Conservation (phyloP, 2,888 invertebrate species). For the Liopterus haemorrhoidalis region DNA sequence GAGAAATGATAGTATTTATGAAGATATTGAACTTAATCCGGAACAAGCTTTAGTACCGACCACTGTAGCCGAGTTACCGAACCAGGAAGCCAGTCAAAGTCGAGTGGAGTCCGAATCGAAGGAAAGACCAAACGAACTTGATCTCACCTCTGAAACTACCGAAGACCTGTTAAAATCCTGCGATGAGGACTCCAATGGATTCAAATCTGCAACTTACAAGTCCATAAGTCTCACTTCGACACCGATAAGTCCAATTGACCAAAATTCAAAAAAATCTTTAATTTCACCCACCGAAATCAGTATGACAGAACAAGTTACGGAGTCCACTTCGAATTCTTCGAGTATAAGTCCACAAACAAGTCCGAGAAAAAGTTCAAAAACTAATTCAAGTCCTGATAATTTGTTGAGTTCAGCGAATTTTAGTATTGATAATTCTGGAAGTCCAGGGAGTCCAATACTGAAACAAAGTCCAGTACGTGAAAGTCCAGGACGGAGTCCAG, state of each 20-base stretch:
- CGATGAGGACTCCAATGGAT: not conserved
- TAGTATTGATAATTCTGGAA: no score
- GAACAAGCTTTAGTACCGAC: conserved; percentile 52
- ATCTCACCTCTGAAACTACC: not conserved
- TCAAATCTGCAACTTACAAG: not conserved
- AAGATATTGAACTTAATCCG: conserved; percentile 52
- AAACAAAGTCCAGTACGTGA: no score
- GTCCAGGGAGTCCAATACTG: no score
- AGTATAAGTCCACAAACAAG: no score
- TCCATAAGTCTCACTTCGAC: conserved; percentile 27
- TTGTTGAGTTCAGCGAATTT: no score
- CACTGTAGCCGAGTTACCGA: conserved; percentile 52
- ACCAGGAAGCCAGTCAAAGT: conserved; percentile 55
- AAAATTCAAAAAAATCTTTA: conserved; percentile 17
- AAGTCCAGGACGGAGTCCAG: no score
- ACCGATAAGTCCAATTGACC: conserved; percentile 28
- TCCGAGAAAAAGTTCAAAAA: no score
- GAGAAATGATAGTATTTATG: conserved; percentile 48
- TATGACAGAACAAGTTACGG: conserved; percentile 41
- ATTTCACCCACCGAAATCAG: conserved; percentile 38
- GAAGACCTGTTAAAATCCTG: not conserved
- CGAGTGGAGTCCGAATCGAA: conserved; percentile 34
- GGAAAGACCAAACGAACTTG: not conserved
- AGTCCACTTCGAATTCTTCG: no score
- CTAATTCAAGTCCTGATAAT: no score